phyloP scores from a whole-genome alignment of 1,140 invertebrate genomes.

The Cotesia glomerata region DNA sequence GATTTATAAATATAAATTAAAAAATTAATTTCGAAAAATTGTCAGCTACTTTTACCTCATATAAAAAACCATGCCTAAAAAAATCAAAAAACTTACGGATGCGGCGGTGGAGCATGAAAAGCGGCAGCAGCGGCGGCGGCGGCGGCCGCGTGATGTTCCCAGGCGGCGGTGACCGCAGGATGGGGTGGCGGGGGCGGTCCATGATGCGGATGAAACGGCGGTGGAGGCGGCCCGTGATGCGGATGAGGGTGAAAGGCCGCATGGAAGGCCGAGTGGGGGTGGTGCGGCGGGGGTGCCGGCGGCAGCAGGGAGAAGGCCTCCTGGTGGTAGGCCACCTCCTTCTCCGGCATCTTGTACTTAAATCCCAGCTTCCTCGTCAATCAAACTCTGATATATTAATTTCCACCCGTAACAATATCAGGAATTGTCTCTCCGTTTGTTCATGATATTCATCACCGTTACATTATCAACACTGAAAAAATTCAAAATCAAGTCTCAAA shows the following conservation, averaged over 20 bases:
- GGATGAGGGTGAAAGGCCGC: slow-evolving; percentile 58
- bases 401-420: too few species aligned
- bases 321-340: slow-evolving; percentile 61
- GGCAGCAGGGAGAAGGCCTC: slow-evolving; percentile 58
- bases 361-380: not conserved
- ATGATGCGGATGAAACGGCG: slow-evolving; percentile 54
- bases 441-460: too few species aligned
- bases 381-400: not conserved
- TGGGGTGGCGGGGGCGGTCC: slow-evolving; percentile 49
- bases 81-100: slow-evolving; percentile 51
- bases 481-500: too few species aligned
- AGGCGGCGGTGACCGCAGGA: slow-evolving; percentile 46
- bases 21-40: too few species aligned
- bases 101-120: slow-evolving; percentile 55
- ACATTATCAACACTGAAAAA: too few species aligned
- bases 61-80: not conserved
- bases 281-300: slow-evolving; percentile 56
- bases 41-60: not conserved
- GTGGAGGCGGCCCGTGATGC: slow-evolving; percentile 51
- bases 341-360: slow-evolving; percentile 55
- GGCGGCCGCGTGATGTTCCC: slow-evolving; percentile 59
- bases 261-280: slow-evolving; percentile 60
- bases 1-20: too few species aligned
- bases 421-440: too few species aligned
- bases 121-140: slow-evolving; percentile 48